Base-by-base conservation (phyloP, 1,140 invertebrate species). In the Chironomus tepperi region DNA sequence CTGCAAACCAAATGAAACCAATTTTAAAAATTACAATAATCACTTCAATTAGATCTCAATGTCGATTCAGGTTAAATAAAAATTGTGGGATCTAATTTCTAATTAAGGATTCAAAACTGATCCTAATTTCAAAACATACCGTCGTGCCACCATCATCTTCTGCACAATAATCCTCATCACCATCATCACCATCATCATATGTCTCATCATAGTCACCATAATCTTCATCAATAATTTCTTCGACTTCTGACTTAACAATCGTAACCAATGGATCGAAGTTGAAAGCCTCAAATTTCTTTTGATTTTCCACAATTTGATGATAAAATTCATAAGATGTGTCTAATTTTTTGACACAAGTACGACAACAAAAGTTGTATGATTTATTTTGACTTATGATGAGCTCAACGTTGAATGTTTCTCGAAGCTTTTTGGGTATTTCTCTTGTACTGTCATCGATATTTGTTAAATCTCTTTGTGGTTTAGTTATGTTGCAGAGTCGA, bases 391-490 rank as follows among this genome's bases (percentile, higher is more conserved):
- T 12, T 5, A 34, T 2, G 1, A n/a, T 57, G 3, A 57, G n/a
- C 5, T 57, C 47, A 57, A 57, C 15, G 12, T 57, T 57, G n/a
- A 57, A 57, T n/a, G 47, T 57, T 57, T 57, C 47, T 57, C 15
- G 12, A 12, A 57, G n/a, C 5, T 34, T 34, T 34, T 34, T 34
- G 24, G 24, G 24, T 15, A 57, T 15, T 57, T 57, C n/a, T 15
- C 5, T n/a, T 57, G 12, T 57, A 0, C 15, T 57, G 5, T 57
- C 47, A 57, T 57, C 47, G 12, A 57, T 5, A n/a, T 9, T 57
- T 15, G n/a, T 12, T 57, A 57, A 15, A 57, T 75, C 73, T 65
- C 75, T 73, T 57, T 74, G 42, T 64, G 18, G n/a, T n/a, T 42
- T 47, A 24, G 15, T 34, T 72, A 73, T 64, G 10, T 70, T 73